A percentile compares a stretch with the other conserved stretches of the same genome.
Evolutionary conservation across 2,113 vertebrate species (phyloP).

Genomic region (Falco punctatus): DNA sequence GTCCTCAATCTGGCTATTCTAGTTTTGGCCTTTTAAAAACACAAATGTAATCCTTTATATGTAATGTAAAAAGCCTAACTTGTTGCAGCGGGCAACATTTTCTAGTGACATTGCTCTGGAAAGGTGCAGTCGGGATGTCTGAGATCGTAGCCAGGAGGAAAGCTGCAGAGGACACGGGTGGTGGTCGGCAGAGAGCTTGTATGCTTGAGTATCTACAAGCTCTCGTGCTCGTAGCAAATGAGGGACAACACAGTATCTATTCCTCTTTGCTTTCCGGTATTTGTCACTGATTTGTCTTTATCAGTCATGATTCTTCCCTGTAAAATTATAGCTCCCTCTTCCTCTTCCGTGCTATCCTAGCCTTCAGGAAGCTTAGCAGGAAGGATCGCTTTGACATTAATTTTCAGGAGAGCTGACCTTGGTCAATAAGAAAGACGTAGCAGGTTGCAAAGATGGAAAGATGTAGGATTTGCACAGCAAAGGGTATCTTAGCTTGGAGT

Average conservation of each 20-base stretch:
- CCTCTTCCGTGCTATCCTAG: neutral
- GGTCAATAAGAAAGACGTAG: neutral
- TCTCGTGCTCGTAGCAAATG: neutral
- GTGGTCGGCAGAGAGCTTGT: neutral
- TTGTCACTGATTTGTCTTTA: neutral
- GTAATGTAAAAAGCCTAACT: rapidly evolving
- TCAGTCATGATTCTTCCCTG: neutral
- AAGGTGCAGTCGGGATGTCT: neutral
- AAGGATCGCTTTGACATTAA: neutral
- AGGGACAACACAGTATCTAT: neutral
- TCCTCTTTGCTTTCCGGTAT: neutral
- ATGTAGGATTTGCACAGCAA: neutral
- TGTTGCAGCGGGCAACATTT: neutral
- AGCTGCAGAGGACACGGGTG: neutral
- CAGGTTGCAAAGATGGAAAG: neutral
- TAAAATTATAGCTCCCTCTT: neutral
- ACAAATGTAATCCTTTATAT: neutral
- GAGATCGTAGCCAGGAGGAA: neutral
- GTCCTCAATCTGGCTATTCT: neutral
- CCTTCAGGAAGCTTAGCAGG: neutral
- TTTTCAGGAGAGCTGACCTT: neutral
- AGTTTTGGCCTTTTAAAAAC: neutral
- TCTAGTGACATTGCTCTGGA: neutral
- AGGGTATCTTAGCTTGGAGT: neutral
- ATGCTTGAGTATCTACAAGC: neutral